Conservation (phyloP, 2,888 invertebrate genomes). For the Nomada goodeniana region DNA sequence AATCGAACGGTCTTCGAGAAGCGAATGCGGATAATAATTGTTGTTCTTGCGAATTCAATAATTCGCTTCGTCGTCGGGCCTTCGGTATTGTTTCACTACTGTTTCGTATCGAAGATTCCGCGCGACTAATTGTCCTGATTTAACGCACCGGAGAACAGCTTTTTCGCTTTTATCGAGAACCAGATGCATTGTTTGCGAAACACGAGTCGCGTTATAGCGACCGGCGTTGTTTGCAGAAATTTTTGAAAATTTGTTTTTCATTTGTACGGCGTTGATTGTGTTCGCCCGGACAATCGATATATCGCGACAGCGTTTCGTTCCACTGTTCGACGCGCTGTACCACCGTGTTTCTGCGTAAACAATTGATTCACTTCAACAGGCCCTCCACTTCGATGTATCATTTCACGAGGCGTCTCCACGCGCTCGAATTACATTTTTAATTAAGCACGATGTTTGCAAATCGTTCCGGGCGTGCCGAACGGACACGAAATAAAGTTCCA, state of each 20-base stretch:
- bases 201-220: not conserved
- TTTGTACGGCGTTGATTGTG: conserved; percentile 29
- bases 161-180: not conserved
- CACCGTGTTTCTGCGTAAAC: not conserved
- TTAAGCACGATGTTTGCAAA: conserved; percentile 19
- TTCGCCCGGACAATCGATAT: conserved; percentile 2
- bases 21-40: no score
- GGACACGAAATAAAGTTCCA: conserved; percentile 10
- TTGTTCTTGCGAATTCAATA: no score
- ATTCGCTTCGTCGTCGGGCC: no score
- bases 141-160: not conserved
- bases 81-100: no score
- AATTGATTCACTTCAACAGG: conserved; percentile 32
- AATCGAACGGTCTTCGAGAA: no score
- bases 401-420: conserved; percentile 9
- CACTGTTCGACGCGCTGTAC: not conserved
- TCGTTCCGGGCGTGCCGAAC: conserved; percentile 23
- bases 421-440: not conserved
- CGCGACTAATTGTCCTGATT: not conserved
- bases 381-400: not conserved
- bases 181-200: conserved; percentile 18
- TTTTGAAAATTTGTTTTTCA: conserved; percentile 44
- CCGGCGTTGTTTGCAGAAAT: conserved; percentile 17
- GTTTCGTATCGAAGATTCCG: not conserved
- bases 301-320: not conserved